These are phyloP conservation scores for Sisor rabdophorus DNA, from an alignment of 2,113 vertebrate genomes.

Conservation along the genomic window DNA sequence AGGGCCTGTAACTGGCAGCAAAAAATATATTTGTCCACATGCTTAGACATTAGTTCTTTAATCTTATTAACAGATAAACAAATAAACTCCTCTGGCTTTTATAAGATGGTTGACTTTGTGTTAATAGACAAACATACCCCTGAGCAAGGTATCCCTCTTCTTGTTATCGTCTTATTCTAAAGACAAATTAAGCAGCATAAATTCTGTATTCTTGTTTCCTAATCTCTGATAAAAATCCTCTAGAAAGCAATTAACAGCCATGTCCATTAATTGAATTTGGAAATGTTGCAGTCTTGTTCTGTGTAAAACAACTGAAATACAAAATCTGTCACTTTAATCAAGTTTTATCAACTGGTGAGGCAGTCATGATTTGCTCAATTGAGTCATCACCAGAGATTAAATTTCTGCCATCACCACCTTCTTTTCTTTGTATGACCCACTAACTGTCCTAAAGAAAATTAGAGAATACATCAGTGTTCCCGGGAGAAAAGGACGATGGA, in stretches of 20 bases:
- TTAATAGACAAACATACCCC: constrained; percentile 10
- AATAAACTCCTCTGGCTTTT: neutral
- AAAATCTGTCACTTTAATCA: constrained; percentile 48
- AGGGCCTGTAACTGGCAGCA: neutral
- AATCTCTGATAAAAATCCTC: constrained; percentile 16
- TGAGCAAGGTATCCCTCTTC: neutral
- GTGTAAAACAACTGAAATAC: neutral
- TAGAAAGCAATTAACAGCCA: constrained; percentile 46
- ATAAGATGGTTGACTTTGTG: neutral
- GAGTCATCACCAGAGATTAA: constrained; percentile 30
- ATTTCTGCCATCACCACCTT: constrained; percentile 15
- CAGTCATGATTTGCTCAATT: constrained; percentile 45
- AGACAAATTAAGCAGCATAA: constrained; percentile 8
- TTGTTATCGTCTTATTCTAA: constrained; percentile 18
- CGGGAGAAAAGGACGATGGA: constrained; percentile 19
- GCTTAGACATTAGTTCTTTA: constrained; percentile 5
- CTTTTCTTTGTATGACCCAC: constrained; percentile 14
- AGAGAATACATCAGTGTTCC: constrained; percentile 46
- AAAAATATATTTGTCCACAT: neutral
- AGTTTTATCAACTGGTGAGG: constrained; percentile 29
- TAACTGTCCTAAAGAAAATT: constrained; percentile 43
- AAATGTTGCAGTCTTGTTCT: constrained; percentile 10
- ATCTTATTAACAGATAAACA: constrained; percentile 1
- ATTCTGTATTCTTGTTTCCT: neutral
- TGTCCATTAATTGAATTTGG: constrained; percentile 38